Conservation (phyloP, 1,140 invertebrate species). For the Oreohelix idahoensis region DNA sequence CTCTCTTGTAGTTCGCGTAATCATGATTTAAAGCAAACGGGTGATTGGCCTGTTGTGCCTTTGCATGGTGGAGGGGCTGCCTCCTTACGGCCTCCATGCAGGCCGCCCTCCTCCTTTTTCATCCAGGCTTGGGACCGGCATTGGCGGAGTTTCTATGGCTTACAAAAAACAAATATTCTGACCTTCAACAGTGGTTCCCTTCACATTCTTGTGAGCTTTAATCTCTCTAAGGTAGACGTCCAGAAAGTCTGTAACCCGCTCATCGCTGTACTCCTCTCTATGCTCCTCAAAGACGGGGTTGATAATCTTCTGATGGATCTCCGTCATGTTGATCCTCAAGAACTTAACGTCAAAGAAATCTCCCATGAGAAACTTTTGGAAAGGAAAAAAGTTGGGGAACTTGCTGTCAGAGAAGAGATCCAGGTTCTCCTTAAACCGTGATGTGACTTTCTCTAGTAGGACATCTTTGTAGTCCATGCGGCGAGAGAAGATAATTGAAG, state of each 20-base stretch:
- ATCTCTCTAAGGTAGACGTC: slow-evolving; percentile 36
- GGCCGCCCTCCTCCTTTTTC: too few species aligned
- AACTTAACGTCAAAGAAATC: slow-evolving; percentile 49
- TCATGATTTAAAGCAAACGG: too few species aligned
- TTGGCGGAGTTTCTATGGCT: too few species aligned
- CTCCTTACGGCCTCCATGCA: too few species aligned
- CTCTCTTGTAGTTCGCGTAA: too few species aligned
- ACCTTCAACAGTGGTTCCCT: slow-evolving; percentile 40
- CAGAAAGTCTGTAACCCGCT: slow-evolving; percentile 21
- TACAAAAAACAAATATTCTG: too few species aligned
- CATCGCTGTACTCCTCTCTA: slow-evolving; percentile 22
- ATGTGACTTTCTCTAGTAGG: slow-evolving; percentile 30
- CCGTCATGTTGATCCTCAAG: slow-evolving; percentile 48
- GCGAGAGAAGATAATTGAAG: slow-evolving; percentile 32
- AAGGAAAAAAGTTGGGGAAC: slow-evolving; percentile 47
- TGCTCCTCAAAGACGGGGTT: slow-evolving; percentile 40
- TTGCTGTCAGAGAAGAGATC: slow-evolving; percentile 43
- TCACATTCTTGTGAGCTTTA: slow-evolving; percentile 15
- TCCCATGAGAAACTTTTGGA: slow-evolving; percentile 47
- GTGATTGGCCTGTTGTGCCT: too few species aligned
- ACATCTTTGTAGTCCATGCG: slow-evolving; percentile 42
- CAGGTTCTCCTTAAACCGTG: slow-evolving; percentile 44
- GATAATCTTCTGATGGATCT: slow-evolving; percentile 47
- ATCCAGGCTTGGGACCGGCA: too few species aligned
- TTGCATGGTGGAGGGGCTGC: too few species aligned